Evolutionary conservation across 1,140 invertebrate genomes (phyloP).

Genomic region (Aphelinus certus): DNA sequence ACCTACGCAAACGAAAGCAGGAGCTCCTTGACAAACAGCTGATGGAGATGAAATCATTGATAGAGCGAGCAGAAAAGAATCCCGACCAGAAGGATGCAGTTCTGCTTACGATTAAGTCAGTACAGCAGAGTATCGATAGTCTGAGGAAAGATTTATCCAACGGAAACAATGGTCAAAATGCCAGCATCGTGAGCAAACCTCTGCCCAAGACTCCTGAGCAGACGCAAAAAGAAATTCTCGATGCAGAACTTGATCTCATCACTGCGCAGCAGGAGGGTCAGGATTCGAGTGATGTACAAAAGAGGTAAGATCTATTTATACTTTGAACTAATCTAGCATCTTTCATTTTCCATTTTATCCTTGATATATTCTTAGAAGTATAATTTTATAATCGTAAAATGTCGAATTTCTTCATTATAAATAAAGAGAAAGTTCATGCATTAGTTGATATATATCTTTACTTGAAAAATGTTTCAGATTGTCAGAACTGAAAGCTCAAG

Average conservation of each 20-base stretch:
- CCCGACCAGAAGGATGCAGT: constrained; percentile 75
- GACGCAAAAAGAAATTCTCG: constrained; percentile 84
- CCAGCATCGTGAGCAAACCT: constrained; percentile 38
- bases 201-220: constrained; percentile 69
- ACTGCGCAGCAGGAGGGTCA: constrained; percentile 83
- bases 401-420: too few species aligned
- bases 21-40: constrained; percentile 82
- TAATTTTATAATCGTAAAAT: too few species aligned
- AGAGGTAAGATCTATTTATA: constrained; percentile 57
- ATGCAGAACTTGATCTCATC: constrained; percentile 88
- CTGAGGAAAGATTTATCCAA: constrained; percentile 74
- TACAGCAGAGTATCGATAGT: constrained; percentile 81
- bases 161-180: constrained; percentile 62
- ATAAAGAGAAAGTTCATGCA: too few species aligned
- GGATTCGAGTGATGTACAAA: constrained; percentile 78
- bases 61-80: constrained; percentile 79
- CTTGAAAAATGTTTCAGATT: constrained; percentile 55
- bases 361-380: too few species aligned
- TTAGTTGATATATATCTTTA: too few species aligned
- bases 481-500: constrained; percentile 75
- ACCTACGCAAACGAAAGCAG: constrained; percentile 81
- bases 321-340: too few species aligned
- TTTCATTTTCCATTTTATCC: too few species aligned
- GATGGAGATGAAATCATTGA: constrained; percentile 78
- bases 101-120: constrained; percentile 78